These are phyloP conservation scores for Tholera decimalis DNA, from an alignment of 2,888 invertebrate species.

Conservation along the genomic window DNA sequence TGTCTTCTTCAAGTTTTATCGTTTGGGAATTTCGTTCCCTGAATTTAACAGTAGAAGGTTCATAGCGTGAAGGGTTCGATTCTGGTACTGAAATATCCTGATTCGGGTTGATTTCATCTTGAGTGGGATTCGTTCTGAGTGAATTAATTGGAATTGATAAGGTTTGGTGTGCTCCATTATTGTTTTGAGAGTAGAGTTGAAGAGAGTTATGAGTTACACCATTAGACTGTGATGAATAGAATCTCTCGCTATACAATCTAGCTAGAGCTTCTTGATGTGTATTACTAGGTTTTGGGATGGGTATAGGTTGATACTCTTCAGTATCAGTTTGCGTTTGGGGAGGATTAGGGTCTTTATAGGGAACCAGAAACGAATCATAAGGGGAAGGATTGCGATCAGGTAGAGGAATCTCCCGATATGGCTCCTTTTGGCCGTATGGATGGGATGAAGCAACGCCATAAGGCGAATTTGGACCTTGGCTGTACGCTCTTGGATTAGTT, in stretches of 20 bases:
- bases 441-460: background rate
- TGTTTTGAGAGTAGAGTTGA: conserved; percentile 1
- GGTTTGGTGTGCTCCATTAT: conserved; percentile 8
- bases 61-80: background rate
- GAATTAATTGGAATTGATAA: background rate
- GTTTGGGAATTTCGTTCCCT: conserved; percentile 1
- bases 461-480: background rate
- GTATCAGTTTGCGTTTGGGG: background rate
- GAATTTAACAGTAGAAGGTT: background rate
- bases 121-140: conserved; percentile 2
- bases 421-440: conserved; percentile 1
- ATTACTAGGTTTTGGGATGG: conserved; percentile 10
- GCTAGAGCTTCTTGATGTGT: conserved; percentile 17
- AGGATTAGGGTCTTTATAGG: conserved; percentile 32
- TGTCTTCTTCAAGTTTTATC: background rate
- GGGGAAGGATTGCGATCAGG: conserved; percentile 12
- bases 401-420: conserved; percentile 26
- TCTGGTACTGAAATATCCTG: background rate
- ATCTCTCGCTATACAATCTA: conserved; percentile 3
- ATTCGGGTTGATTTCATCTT: conserved; percentile 4
- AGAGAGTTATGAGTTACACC: background rate
- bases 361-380: conserved; percentile 24
- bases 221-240: background rate
- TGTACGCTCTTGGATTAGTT: background rate
- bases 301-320: conserved; percentile 22